Percentiles rank a stretch among this genome's conserved stretches.
phyloP scores from a whole-genome alignment of 1,140 invertebrate genomes.

The Aricia agestis region DNA sequence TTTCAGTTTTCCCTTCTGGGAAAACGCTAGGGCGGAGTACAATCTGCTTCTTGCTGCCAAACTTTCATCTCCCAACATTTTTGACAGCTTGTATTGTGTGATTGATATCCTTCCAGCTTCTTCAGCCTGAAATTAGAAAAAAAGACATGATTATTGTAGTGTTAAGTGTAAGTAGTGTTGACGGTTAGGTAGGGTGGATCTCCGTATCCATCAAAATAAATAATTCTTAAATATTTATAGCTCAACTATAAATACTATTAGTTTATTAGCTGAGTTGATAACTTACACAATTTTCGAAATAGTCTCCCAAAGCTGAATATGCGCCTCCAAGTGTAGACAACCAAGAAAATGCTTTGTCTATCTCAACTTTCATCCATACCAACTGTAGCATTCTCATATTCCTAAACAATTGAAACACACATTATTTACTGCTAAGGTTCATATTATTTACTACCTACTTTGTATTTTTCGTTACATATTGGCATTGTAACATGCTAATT shows the following conservation, averaged over 20 bases:
- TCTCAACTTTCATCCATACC: slow-evolving; percentile 81
- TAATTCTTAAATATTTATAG: too few species aligned
- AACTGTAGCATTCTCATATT: slow-evolving; percentile 65
- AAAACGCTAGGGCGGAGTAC: slow-evolving; percentile 90
- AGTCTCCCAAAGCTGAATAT: slow-evolving; percentile 94
- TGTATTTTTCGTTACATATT: neutral
- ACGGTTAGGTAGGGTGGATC: too few species aligned
- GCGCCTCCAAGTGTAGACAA: slow-evolving; percentile 96
- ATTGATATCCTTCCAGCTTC: slow-evolving; percentile 91
- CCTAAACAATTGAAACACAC: slow-evolving; percentile 52
- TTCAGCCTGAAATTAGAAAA: slow-evolving; percentile 80
- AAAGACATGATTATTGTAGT: slow-evolving; percentile 18
- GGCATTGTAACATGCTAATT: neutral
- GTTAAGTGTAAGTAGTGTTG: too few species aligned
- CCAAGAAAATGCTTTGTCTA: slow-evolving; percentile 94
- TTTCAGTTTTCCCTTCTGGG: slow-evolving; percentile 85
- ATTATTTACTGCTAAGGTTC: neutral
- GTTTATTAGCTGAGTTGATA: neutral
- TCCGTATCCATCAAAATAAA: too few species aligned
- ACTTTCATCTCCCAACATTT: slow-evolving; percentile 87
- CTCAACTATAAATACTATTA: too few species aligned
- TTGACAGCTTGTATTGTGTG: slow-evolving; percentile 87
- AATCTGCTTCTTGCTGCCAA: slow-evolving; percentile 87
- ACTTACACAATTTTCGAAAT: slow-evolving; percentile 87
- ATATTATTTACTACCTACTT: too few species aligned